Evolutionary conservation across 2,797 vertebrate species (phyloP).

Genomic region (Sebastolobus alascanus): DNA sequence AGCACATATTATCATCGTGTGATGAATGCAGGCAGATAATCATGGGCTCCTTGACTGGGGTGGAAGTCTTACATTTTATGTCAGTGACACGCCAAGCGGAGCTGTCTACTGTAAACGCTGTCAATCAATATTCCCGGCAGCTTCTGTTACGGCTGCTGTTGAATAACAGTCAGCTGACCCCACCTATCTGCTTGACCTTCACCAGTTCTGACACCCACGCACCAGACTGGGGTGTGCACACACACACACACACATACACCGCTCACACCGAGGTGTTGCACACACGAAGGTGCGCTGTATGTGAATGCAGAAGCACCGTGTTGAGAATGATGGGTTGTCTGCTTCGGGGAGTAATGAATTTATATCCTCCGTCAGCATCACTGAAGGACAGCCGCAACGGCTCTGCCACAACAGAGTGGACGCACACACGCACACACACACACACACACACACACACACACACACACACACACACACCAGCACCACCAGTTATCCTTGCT

Average conservation of each 20-base stretch:
- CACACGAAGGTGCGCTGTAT: conserved; percentile 26
- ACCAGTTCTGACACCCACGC: conserved; percentile 52
- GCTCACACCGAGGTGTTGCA: conserved; percentile 9
- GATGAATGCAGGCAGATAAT: conserved; percentile 63
- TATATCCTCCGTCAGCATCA: conserved; percentile 73
- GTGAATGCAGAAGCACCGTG: conserved; percentile 42
- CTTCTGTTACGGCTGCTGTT: conserved; percentile 44
- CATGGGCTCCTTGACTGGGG: conserved; percentile 48
- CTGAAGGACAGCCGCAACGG: conserved; percentile 69
- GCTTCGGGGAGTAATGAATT: conserved; percentile 72
- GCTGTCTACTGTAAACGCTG: conserved; percentile 64
- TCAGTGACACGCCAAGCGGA: conserved; percentile 55
- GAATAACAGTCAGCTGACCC: conserved; percentile 70
- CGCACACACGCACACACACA: conserved; percentile 9
- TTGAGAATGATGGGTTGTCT: conserved; percentile 70
- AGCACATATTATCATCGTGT: conserved; percentile 19
- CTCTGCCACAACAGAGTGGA: conserved; percentile 42
- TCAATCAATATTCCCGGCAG: conserved; percentile 72
- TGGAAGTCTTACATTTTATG: conserved; percentile 61
- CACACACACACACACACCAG: conserved; percentile 8
- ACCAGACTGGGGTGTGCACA: conserved; percentile 34
- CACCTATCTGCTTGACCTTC: conserved; percentile 72
- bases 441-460: conserved; percentile 9
- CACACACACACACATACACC: conserved; percentile 26
- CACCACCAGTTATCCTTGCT: conserved; percentile 14